A percentile compares a stretch with the other conserved stretches of the same genome.
Evolutionary conservation across 2,888 invertebrate species (phyloP).

Genomic region (Tanypteryx hageni): DNA sequence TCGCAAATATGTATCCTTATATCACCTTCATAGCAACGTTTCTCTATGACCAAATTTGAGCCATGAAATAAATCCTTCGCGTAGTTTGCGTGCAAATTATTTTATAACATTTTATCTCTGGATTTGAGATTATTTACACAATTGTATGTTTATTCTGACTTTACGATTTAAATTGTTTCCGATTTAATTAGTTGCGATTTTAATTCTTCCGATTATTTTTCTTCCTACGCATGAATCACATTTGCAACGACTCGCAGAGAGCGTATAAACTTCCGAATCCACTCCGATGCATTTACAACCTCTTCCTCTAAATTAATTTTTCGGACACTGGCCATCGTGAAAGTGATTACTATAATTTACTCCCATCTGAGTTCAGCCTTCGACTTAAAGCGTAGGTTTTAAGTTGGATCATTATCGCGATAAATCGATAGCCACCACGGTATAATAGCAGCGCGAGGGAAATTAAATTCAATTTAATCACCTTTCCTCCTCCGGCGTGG

Average conservation of each 20-base stretch:
- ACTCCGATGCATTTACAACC: neutral
- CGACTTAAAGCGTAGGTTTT: constrained; percentile 19
- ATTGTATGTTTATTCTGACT: too few species aligned
- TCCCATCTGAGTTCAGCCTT: neutral
- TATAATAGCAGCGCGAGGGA: constrained; percentile 43
- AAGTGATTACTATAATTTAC: constrained; percentile 54
- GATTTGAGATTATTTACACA: too few species aligned
- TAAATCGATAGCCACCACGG: constrained; percentile 58
- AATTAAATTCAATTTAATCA: constrained; percentile 63
- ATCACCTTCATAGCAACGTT: too few species aligned
- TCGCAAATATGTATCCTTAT: too few species aligned
- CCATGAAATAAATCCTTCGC: too few species aligned
- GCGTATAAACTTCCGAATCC: neutral
- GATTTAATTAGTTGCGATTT: too few species aligned
- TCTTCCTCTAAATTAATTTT: constrained; percentile 22
- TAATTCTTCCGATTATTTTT: too few species aligned
- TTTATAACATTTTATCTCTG: too few species aligned
- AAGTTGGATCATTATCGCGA: constrained; percentile 54
- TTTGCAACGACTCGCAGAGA: neutral
- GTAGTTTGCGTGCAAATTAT: too few species aligned
- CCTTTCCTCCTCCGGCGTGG: constrained; percentile 23
- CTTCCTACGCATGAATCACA: too few species aligned
- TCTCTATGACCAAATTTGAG: too few species aligned
- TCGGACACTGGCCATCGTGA: constrained; percentile 38
- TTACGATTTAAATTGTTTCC: too few species aligned